These are phyloP conservation scores for Plecturocebus donacophilus DNA, from an alignment of 2,113 vertebrate genomes.

Conservation along the genomic window DNA sequence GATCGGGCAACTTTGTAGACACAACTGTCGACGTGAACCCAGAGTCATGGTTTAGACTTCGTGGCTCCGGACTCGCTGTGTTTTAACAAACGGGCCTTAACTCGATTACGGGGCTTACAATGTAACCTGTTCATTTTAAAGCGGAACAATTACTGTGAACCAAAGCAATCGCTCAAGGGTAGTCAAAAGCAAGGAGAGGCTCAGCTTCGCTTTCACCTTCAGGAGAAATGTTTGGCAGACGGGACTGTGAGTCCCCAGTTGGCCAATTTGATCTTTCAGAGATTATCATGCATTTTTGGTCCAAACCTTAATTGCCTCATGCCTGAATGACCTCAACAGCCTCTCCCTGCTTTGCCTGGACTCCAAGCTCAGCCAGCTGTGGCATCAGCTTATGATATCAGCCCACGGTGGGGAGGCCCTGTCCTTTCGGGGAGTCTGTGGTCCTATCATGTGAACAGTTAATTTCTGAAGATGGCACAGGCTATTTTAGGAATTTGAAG, in stretches of 20 bases:
- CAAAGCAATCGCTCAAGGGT: background rate
- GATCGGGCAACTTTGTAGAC: background rate
- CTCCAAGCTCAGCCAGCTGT: background rate
- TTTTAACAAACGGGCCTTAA: constrained; percentile 16
- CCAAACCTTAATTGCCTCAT: background rate
- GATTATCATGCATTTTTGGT: background rate
- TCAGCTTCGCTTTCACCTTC: background rate
- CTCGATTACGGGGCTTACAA: background rate
- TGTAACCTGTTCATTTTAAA: background rate
- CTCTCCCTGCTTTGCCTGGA: background rate
- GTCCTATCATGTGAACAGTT: accelerated
- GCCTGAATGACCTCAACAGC: background rate
- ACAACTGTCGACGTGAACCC: background rate
- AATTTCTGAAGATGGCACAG: background rate
- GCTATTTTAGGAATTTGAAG: background rate
- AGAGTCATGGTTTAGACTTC: background rate
- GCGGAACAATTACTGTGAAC: background rate
- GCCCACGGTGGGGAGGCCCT: accelerated
- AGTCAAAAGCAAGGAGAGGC: background rate
- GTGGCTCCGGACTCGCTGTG: background rate
- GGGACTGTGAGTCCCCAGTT: background rate
- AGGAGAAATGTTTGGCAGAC: background rate
- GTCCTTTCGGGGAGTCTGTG: accelerated
- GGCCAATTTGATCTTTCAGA: background rate
- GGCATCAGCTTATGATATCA: background rate